Evolutionary conservation across 2,113 vertebrate genomes (phyloP).

Genomic region (Capricornis sumatraensis): DNA sequence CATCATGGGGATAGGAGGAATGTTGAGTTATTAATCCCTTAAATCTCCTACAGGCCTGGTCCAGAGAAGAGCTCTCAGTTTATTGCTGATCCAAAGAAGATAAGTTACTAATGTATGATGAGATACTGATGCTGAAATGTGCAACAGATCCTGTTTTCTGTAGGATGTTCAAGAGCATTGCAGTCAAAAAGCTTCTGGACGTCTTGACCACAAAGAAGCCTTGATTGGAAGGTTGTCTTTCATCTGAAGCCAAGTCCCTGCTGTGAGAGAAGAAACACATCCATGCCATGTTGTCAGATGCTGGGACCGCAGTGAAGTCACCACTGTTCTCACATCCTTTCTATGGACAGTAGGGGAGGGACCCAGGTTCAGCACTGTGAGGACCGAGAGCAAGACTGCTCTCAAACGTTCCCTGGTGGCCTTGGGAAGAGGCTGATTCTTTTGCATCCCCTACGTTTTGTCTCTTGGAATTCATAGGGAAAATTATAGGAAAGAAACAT

Average conservation of each 20-base stretch:
- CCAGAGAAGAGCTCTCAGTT: constrained; percentile 4
- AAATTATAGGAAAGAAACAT: neutral
- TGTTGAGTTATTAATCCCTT: constrained; percentile 69
- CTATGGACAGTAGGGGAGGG: neutral
- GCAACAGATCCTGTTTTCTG: neutral
- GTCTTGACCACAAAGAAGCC: neutral
- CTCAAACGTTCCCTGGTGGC: neutral
- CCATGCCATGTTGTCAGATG: neutral
- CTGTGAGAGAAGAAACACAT: neutral
- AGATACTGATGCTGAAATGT: neutral
- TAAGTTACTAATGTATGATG: constrained; percentile 27
- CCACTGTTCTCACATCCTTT: neutral
- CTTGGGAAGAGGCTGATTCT: neutral
- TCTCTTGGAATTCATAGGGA: neutral
- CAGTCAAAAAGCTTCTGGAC: neutral
- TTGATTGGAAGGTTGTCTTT: neutral
- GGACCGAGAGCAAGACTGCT: neutral
- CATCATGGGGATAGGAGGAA: constrained; percentile 12
- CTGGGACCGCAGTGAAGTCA: neutral
- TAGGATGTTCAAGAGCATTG: neutral
- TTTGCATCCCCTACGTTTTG: neutral
- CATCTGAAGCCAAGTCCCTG: neutral
- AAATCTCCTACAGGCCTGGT: constrained; percentile 57
- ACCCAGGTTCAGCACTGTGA: neutral
- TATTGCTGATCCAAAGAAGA: constrained; percentile 1